phyloP scores from a whole-genome alignment of 2,113 vertebrate genomes.

The Seriola quinqueradiata region DNA sequence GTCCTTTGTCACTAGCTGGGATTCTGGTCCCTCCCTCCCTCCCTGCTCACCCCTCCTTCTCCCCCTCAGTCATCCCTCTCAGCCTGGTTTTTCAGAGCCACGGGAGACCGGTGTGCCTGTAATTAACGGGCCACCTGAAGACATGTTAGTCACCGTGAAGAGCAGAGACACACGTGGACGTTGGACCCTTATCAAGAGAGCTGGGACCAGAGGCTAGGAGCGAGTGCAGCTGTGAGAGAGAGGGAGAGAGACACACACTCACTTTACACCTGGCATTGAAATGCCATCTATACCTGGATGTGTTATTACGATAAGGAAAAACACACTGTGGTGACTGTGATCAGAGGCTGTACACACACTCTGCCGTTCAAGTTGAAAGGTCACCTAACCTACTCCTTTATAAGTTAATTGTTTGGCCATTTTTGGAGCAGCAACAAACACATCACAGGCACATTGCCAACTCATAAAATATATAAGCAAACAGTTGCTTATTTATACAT shows the following conservation, averaged over 20 bases:
- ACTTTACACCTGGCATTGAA: background rate
- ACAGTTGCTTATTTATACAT: no score
- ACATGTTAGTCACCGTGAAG: constrained; percentile 22
- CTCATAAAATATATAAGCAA: no score
- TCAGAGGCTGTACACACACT: no score
- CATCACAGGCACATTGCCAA: no score
- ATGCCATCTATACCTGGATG: background rate
- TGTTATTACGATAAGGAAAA: background rate
- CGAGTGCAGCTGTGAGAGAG: background rate
- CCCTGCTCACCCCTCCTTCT: background rate
- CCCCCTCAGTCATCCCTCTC: constrained; percentile 9
- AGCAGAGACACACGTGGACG: constrained; percentile 7
- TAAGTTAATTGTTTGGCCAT: no score
- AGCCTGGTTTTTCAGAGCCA: constrained; percentile 12
- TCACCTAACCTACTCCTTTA: no score
- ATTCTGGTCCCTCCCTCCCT: background rate
- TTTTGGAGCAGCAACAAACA: no score
- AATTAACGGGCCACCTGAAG: constrained; percentile 51
- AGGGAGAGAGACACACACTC: background rate
- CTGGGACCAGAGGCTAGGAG: background rate
- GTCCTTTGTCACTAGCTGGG: constrained; percentile 1
- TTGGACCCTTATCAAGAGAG: constrained; percentile 18
- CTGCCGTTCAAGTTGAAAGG: no score
- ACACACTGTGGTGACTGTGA: no score
- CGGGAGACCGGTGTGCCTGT: constrained; percentile 14